phyloP scores from a whole-genome alignment of 2,888 invertebrate genomes.

The Onchidella celtica region DNA sequence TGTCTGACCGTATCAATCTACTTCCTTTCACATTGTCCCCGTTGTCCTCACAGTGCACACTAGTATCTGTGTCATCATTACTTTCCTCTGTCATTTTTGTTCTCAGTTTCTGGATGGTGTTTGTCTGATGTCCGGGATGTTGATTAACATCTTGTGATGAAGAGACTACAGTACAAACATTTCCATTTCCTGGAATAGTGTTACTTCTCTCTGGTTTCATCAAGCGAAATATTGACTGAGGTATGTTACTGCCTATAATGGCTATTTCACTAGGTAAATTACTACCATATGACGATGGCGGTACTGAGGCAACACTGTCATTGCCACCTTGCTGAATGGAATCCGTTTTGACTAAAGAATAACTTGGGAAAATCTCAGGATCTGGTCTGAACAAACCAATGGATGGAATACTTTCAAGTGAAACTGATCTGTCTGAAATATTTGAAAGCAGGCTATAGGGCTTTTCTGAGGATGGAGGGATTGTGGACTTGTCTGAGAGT shows the following conservation, averaged over 20 bases:
- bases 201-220: conserved; percentile 1
- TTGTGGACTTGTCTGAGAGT: not conserved
- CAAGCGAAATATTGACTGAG: conserved; percentile 15
- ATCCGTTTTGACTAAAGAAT: not conserved
- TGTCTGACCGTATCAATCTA: conserved; percentile 26
- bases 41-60: not conserved
- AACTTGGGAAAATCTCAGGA: not conserved
- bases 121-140: not conserved
- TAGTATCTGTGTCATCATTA: conserved; percentile 4
- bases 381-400: conserved; percentile 33
- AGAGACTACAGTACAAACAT: not conserved
- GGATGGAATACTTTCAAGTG: conserved; percentile 47
- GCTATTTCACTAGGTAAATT: not conserved
- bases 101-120: not conserved
- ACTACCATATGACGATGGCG: not conserved
- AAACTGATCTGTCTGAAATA: conserved; percentile 42
- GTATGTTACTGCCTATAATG: conserved; percentile 34
- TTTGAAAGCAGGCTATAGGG: conserved; percentile 38
- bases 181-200: not conserved
- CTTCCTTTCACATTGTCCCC: not conserved
- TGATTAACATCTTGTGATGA: no score
- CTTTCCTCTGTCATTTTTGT: not conserved
- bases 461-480: not conserved
- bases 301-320: not conserved
- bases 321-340: not conserved